A percentile compares a stretch with the other conserved stretches of the same genome.
phyloP scores from a whole-genome alignment of 2,113 vertebrate genomes.

The Patagioenas fasciata region DNA sequence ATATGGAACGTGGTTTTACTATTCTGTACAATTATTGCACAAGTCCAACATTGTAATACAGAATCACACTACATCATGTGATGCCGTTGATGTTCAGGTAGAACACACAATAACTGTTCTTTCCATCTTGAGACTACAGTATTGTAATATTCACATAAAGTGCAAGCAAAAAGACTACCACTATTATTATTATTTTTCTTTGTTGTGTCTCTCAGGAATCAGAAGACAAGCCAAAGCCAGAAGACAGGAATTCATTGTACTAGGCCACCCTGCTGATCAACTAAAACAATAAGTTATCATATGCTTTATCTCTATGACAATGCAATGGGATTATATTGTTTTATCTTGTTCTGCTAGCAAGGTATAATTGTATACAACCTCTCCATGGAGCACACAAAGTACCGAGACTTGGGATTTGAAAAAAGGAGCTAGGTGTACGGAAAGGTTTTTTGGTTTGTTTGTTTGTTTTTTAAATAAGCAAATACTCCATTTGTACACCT shows the following conservation, averaged over 20 bases:
- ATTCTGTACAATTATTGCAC: not conserved
- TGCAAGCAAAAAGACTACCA: not conserved
- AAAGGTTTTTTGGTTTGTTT: not conserved
- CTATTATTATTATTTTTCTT: conserved; percentile 11
- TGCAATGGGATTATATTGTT: conserved; percentile 44
- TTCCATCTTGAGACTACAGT: not conserved
- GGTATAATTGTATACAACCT: conserved; percentile 16
- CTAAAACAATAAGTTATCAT: conserved; percentile 50
- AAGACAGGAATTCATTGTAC: conserved; percentile 17
- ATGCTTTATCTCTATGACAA: conserved; percentile 38
- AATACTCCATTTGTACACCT: not conserved
- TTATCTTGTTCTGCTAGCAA: conserved; percentile 50
- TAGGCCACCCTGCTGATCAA: conserved; percentile 54
- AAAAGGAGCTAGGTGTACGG: not conserved
- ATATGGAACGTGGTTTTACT: not conserved
- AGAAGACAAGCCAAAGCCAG: conserved; percentile 46
- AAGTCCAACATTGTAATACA: not conserved
- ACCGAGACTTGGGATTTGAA: not conserved
- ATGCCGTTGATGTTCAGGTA: not conserved
- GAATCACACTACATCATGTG: not conserved
- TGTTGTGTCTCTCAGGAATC: conserved; percentile 47
- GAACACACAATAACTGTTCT: not conserved
- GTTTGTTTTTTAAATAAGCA: not conserved
- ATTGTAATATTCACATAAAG: conserved; percentile 5
- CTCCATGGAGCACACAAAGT: not conserved